These are phyloP conservation scores for Tragopan temminckii DNA, from an alignment of 2,797 vertebrate species.

Conservation along the genomic window DNA sequence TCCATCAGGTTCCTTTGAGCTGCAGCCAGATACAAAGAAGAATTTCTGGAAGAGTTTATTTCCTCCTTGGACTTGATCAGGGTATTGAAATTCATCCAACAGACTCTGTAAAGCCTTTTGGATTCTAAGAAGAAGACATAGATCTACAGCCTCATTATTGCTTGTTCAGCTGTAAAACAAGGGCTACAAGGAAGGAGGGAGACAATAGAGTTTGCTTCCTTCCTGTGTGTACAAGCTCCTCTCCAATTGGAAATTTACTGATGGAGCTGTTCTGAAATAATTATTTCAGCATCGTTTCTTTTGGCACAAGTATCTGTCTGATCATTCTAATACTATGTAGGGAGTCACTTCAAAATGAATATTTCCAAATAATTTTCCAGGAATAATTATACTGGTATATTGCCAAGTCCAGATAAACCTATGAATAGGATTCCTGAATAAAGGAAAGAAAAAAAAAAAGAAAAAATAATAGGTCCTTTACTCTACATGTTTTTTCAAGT, in stretches of 20 bases:
- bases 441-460: background rate
- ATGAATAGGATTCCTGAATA: background rate
- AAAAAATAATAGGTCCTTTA: background rate
- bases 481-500: background rate
- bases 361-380: slow-evolving; percentile 39
- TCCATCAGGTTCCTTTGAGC: slow-evolving; percentile 67
- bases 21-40: slow-evolving; percentile 66
- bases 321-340: background rate
- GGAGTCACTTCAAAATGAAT: background rate
- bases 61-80: slow-evolving; percentile 69
- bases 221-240: slow-evolving; percentile 23
- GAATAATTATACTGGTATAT: slow-evolving; percentile 29
- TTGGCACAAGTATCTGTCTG: background rate
- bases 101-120: slow-evolving; percentile 61
- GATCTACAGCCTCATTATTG: slow-evolving; percentile 67
- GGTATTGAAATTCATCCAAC: slow-evolving; percentile 72
- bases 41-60: slow-evolving; percentile 73
- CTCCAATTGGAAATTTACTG: slow-evolving; percentile 28
- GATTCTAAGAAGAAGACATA: slow-evolving; percentile 67
- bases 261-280: slow-evolving; percentile 33
- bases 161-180: slow-evolving; percentile 60
- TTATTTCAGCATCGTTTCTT: slow-evolving; percentile 29
- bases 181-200: slow-evolving; percentile 34
- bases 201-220: slow-evolving; percentile 57
- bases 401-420: slow-evolving; percentile 39